A percentile compares a stretch with the other conserved stretches of the same genome.
phyloP scores from a whole-genome alignment of 1,140 invertebrate genomes.

The Drosophila teissieri region DNA sequence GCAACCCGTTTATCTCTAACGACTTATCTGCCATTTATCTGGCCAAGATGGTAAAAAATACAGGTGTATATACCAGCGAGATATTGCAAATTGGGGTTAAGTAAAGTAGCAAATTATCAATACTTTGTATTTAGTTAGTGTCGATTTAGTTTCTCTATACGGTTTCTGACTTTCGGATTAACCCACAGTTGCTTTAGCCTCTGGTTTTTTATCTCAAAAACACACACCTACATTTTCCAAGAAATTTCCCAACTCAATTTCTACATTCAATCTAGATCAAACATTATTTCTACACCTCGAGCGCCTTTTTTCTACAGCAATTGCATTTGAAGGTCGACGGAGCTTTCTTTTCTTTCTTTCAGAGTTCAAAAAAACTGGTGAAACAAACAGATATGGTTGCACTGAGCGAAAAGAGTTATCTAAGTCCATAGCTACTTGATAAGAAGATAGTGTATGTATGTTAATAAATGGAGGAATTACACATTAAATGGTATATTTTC shows the following conservation, averaged over 20 bases:
- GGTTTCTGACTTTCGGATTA: neutral
- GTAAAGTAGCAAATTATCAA: neutral
- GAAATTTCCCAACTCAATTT: slow-evolving; percentile 29
- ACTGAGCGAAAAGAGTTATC: neutral
- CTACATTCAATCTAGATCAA: slow-evolving; percentile 24
- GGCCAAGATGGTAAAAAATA: neutral
- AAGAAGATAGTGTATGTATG: neutral
- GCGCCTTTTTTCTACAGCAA: neutral
- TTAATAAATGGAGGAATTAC: neutral
- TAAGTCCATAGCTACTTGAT: neutral
- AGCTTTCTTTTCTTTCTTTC: slow-evolving; percentile 31
- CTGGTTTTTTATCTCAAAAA: slow-evolving; percentile 6
- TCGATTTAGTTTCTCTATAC: too few species aligned
- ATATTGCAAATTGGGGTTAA: neutral
- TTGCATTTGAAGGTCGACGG: slow-evolving; percentile 18
- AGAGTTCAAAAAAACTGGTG: neutral
- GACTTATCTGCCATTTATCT: slow-evolving; percentile 4
- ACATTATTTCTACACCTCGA: slow-evolving; percentile 1
- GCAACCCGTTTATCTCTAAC: slow-evolving; percentile 10
- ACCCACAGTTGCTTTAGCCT: slow-evolving; percentile 2
- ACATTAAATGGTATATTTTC: neutral
- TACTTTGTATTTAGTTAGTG: neutral
- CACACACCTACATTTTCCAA: slow-evolving; percentile 33
- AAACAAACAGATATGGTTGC: neutral
- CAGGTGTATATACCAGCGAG: neutral